phyloP scores from a whole-genome alignment of 2,888 invertebrate genomes.

The Mayetiola destructor region DNA sequence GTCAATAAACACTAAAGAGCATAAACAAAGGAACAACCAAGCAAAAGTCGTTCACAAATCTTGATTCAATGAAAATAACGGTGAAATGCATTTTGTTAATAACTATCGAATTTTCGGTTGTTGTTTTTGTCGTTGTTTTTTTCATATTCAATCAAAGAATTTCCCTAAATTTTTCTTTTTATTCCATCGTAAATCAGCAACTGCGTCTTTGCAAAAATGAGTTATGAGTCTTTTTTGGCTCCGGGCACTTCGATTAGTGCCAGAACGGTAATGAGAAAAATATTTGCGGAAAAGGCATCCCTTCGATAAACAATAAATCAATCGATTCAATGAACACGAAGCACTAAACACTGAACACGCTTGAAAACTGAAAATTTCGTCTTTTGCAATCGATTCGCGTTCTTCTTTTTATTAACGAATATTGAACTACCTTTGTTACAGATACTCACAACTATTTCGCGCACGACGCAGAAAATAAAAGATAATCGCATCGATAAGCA shows the following conservation, averaged over 20 bases:
- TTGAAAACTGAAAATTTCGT: no score
- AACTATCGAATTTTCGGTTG: slow-evolving; percentile 1
- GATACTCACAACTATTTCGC: slow-evolving; percentile 1
- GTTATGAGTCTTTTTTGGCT: slow-evolving; percentile 5
- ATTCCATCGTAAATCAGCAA: background rate
- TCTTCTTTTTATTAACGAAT: no score
- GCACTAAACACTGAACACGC: background rate
- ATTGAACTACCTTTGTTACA: no score
- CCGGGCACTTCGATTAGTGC: background rate
- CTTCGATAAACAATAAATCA: slow-evolving; percentile 4
- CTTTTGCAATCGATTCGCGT: background rate
- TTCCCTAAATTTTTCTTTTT: background rate
- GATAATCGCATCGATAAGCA: no score
- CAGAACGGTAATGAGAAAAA: background rate
- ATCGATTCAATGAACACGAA: background rate
- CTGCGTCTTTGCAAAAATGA: background rate
- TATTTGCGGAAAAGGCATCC: background rate
- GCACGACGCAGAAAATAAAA: background rate
- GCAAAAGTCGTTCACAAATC: background rate
- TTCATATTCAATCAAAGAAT: background rate
- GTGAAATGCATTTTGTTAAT: background rate
- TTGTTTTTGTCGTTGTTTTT: no score
- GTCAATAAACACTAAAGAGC: slow-evolving; percentile 1
- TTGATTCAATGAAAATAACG: no score
- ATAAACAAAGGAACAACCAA: no score